Evolutionary conservation across 2,797 vertebrate species (phyloP).

Genomic region (Rhinogobio ventralis): DNA sequence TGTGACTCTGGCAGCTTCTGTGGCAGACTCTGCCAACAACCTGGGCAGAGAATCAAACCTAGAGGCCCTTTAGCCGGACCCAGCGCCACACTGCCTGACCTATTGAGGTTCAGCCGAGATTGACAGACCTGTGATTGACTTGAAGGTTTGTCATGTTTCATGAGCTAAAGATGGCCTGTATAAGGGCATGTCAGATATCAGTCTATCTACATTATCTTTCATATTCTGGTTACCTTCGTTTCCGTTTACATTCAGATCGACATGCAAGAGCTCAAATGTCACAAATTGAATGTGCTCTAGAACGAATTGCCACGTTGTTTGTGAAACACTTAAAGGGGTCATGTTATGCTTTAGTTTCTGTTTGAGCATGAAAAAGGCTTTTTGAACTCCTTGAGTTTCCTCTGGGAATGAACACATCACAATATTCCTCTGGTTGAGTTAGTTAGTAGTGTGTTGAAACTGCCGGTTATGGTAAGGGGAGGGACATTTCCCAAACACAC

Average conservation of each 20-base stretch:
- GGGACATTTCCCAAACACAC: no score
- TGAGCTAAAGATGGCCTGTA: constrained; percentile 38
- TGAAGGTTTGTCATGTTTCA: constrained; percentile 44
- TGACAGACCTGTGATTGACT: constrained; percentile 43
- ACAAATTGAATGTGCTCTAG: not conserved
- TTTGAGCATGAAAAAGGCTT: not conserved
- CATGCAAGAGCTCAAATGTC: constrained; percentile 20
- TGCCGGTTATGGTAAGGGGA: no score
- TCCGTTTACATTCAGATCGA: not conserved
- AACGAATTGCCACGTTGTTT: not conserved
- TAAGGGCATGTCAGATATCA: constrained; percentile 44
- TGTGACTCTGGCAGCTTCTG: constrained; percentile 27
- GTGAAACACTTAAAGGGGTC: not conserved
- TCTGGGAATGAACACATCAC: no score
- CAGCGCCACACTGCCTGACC: constrained; percentile 22
- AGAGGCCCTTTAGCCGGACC: constrained; percentile 29
- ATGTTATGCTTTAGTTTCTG: not conserved
- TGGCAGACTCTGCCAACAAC: constrained; percentile 17
- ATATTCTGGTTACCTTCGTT: not conserved
- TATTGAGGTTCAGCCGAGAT: constrained; percentile 22
- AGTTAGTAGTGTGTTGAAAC: no score
- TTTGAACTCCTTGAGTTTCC: no score
- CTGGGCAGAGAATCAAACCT: constrained; percentile 46
- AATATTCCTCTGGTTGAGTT: no score
- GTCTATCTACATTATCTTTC: constrained; percentile 47